Evolutionary conservation across 2,888 invertebrate species (phyloP), one percentile per base, ranked within the genome.

Genomic region (Cyaniris semiargus): DNA sequence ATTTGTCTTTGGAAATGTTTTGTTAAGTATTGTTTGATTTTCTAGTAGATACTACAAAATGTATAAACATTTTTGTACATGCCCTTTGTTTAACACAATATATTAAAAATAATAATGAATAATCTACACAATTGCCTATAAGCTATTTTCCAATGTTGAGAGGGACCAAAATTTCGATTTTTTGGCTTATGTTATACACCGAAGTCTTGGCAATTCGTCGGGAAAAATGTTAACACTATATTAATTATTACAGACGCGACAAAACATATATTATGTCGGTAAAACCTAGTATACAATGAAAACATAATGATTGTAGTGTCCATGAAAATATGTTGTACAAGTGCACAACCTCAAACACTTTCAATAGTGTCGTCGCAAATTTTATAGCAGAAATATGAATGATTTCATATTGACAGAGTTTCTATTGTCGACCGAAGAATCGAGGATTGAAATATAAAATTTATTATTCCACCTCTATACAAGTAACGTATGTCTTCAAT

Each of bases 391-490:
- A 72, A 72, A 48, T 48, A 72, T 48, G 48, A 44, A 72, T 21
- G 44, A 72, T 72, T 72, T 72, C 44, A 72, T 72, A 48, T 21
- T 44, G 38, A 71, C 44, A 71, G 13, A 44, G 44, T 72, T 23
- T 72, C 44, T 72, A 48, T 44, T 44, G 44, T 72, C 38, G 21
- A 48, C 44, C 66, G 27, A 66, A 66, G 66, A 23, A 23, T 38
- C 23, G 13, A 44, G 23, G 44, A 72, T 21, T 72, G 72, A 44
- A 34, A 48, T 56, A 18, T 58, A 23, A 70, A 38, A 48, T 48
- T 44, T 48, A 72, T 72, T 21, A 23, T 23, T 72, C 44, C 21
- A 72, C 38, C 44, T 44, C 23, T 23, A 72, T 38, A 38, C 18
- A 3, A 38, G 38, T 44, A 10, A 66, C 13, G 38, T 72, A 21